A percentile compares a stretch with the other conserved stretches of the same genome.
phyloP scores from a whole-genome alignment of 2,888 invertebrate genomes.

The Drosophila kokeensis region DNA sequence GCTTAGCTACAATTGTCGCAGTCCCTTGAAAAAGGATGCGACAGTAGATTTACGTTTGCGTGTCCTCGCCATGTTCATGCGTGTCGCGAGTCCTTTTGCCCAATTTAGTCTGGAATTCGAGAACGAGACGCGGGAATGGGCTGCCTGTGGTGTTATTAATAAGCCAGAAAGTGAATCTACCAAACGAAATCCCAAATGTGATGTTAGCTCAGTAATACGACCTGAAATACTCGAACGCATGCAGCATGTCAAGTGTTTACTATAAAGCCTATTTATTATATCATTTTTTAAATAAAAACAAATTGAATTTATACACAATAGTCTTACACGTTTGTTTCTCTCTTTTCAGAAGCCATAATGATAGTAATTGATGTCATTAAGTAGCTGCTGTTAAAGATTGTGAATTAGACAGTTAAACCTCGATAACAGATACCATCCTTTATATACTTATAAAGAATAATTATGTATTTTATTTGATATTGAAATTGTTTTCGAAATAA shows the following conservation, averaged over 20 bases:
- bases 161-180: neutral
- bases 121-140: constrained; percentile 49
- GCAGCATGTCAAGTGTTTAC: constrained; percentile 32
- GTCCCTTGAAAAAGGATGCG: neutral
- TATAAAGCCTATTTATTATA: constrained; percentile 5
- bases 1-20: constrained; percentile 38
- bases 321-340: constrained; percentile 15
- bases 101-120: constrained; percentile 46
- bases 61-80: constrained; percentile 52
- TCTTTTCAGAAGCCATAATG: constrained; percentile 53
- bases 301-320: constrained; percentile 5
- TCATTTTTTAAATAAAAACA: neutral
- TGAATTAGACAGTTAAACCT: neutral
- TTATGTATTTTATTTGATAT: neutral
- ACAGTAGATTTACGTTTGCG: constrained; percentile 47
- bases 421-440: neutral
- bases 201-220: constrained; percentile 23
- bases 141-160: constrained; percentile 30
- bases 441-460: too few relatives aligned
- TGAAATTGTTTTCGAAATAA: neutral
- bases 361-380: neutral
- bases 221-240: constrained; percentile 55
- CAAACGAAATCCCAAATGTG: constrained; percentile 21
- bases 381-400: neutral
- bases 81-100: constrained; percentile 42